Evolutionary conservation across 1,140 invertebrate genomes (phyloP), one percentile per base, ranked within the genome.

Genomic region (Listronotus bonariensis): DNA sequence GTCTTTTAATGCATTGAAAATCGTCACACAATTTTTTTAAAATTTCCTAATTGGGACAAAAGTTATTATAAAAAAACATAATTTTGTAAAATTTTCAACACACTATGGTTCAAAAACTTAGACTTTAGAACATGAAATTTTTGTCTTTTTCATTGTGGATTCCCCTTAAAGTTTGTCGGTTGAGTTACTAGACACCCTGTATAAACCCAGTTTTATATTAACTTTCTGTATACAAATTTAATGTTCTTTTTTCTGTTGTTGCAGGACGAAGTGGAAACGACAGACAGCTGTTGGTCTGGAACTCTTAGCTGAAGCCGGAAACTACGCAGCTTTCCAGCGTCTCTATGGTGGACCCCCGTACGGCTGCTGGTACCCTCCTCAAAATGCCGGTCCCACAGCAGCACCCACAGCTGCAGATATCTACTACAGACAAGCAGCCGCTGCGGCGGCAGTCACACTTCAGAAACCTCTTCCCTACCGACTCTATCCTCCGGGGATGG

Each of bases 181-280:
- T n/a, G n/a, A n/a, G n/a, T n/a, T n/a, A n/a, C n/a, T n/a, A n/a
- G n/a, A n/a, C n/a, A n/a, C n/a, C n/a, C n/a, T n/a, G n/a, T n/a
- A n/a, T n/a, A n/a, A n/a, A n/a, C n/a, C n/a, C n/a, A n/a, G n/a
- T n/a, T n/a, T n/a, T n/a, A 1, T 26, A 26, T 26, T 26, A 3
- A 5, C 20, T 5, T 26, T 26, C 1, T 26, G 1, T 26, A 26
- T 26, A 26, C 20, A 26, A 26, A 26, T 36, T 36, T 36, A 36
- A 36, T 36, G 8, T 36, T 36, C 3, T 52, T 32, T 14, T 31
- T 8, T 45, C 76, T 82, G 73, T 78, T 82, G 73, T 78, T 83
- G 10, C 87, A 99, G 97, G 82, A 99, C 97, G 73, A 99, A 99
- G 84, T 99, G 97, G 97, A 99, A 99, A 80, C 87, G 97, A 6